Evolutionary conservation across 2,797 vertebrate genomes (phyloP), one percentile per base, ranked within the genome.

Genomic region (Basileuterus tristriatus): DNA sequence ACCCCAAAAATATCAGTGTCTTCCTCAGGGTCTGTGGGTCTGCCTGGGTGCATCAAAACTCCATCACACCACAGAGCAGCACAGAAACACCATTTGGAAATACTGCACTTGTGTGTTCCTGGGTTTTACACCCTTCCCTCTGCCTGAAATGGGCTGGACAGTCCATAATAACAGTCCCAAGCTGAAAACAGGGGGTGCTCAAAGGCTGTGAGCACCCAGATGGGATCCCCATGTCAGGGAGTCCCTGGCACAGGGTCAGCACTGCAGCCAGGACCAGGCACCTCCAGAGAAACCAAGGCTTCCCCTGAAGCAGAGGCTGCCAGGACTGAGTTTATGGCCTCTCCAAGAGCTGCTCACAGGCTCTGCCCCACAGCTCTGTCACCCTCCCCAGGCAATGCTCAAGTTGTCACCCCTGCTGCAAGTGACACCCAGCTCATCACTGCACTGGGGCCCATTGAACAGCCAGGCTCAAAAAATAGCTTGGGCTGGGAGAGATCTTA

Each of bases 21-120:
- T 55, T 46, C 55, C 36, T 55, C 71, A n/a, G 37, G 3, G 5
- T 12, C 47, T 53, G 14, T 32, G 7, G 5, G 4, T 65, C 47
- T 59, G 16, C 12, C 26, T 34, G 36, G 16, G 8, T 7, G 2
- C 11, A 21, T 8, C 24, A 47, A 59, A 87, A 46, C 27, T 39
- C 53, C 12, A 3, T 10, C 52, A 15, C 1, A 0, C 13, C 2
- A 23, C 22, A 29, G 2, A 0, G 12, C 22, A 46, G 52, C 1
- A 2, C 16, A 47, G 41, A 64, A 9, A 15, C 36, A 23, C 26
- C 15, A 17, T 11, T 16, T 0, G 1, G 46, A 36, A 89, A 46
- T 7, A 12, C 12, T 17, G 9, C 14, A 4, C 20, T 32, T 0
- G 0, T 5, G 11, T 23, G 39, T 34, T 37, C 34, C 44, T 5